phyloP scores from a whole-genome alignment of 2,797 vertebrate species.

The Propithecus deckenii region DNA sequence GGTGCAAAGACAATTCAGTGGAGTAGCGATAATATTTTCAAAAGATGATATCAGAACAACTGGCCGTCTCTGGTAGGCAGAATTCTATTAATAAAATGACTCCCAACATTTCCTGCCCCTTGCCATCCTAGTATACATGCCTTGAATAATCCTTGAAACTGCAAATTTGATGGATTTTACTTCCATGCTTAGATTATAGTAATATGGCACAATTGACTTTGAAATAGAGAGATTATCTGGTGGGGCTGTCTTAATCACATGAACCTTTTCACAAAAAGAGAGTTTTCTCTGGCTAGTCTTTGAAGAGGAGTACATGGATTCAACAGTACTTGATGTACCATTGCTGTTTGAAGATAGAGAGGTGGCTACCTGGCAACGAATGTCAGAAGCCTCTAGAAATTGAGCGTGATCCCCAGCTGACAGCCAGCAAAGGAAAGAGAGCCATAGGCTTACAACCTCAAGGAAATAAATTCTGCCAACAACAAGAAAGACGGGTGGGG shows the following conservation, averaged over 20 bases:
- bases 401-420: neutral
- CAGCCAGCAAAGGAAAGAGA: neutral
- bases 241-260: neutral
- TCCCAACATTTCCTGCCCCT: neutral
- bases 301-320: neutral
- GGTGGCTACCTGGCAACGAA: neutral
- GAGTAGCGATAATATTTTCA: neutral
- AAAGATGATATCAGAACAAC: neutral
- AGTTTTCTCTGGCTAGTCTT: neutral
- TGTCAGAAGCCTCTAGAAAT: neutral
- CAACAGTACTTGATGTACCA: neutral
- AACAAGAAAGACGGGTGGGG: neutral
- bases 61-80: neutral
- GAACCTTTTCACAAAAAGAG: neutral
- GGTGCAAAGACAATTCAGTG: neutral
- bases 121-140: neutral
- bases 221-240: neutral
- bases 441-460: neutral
- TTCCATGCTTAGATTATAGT: neutral
- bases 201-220: neutral
- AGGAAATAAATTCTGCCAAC: neutral
- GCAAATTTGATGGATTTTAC: neutral
- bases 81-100: neutral
- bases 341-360: neutral
- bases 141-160: neutral